Conservation (phyloP, 2,797 vertebrate species). For the Gymnoscopelus microlampas region DNA sequence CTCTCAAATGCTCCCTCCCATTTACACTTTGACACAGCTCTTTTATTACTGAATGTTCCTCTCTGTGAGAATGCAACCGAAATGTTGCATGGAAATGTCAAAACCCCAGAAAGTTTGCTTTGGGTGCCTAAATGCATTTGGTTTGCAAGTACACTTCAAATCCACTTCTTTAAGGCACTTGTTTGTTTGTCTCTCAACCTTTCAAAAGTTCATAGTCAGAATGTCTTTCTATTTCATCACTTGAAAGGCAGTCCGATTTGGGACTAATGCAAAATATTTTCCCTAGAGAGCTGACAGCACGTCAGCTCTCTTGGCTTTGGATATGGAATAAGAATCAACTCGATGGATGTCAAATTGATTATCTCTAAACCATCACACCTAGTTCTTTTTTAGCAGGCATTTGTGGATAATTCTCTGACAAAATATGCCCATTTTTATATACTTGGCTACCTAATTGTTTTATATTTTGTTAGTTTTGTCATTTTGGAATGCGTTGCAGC, state of each 20-base stretch:
- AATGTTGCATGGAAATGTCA: constrained; percentile 32
- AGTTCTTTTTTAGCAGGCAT: no score
- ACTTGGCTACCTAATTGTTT: no score
- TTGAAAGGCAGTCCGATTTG: constrained; percentile 14
- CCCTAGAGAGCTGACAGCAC: not conserved
- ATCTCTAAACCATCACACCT: no score
- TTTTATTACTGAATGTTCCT: not conserved
- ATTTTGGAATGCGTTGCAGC: no score
- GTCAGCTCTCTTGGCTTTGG: no score
- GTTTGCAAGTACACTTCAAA: constrained; percentile 23
- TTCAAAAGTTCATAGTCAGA: constrained; percentile 30
- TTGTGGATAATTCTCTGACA: no score
- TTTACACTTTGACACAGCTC: not conserved
- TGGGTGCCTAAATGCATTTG: constrained; percentile 18
- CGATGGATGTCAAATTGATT: no score
- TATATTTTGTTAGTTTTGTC: no score
- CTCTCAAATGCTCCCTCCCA: no score
- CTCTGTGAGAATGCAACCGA: constrained; percentile 1
- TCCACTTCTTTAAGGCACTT: not conserved
- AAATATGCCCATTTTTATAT: no score
- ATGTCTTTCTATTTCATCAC: constrained; percentile 59
- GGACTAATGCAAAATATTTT: constrained; percentile 9
- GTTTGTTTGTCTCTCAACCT: constrained; percentile 32
- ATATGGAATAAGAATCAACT: no score
- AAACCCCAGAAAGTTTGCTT: not conserved